phyloP scores from a whole-genome alignment of 30 jellyfish, hydroid and myxozoan species.

The Hydractinia symbiolongicarpus region DNA sequence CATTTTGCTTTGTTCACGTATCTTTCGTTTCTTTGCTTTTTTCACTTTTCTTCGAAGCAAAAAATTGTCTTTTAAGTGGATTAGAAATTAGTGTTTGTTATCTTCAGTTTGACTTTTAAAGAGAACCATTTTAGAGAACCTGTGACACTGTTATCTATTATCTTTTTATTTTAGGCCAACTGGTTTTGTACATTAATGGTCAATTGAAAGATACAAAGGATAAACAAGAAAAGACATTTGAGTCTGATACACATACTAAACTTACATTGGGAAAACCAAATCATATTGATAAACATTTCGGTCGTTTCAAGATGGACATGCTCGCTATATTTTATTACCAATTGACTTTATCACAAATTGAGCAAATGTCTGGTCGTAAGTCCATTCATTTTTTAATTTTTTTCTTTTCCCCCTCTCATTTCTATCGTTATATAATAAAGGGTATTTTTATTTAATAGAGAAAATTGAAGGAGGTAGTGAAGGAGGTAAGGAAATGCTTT shows the following conservation, averaged over 20 bases:
- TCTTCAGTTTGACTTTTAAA: neutral
- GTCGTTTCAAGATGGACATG: constrained; percentile 70
- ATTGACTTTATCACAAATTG: constrained; percentile 14
- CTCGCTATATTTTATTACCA: constrained; percentile 59
- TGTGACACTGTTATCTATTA: too few relatives aligned
- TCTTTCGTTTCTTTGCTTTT: neutral
- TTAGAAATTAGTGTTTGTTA: neutral
- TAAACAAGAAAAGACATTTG: constrained; percentile 44
- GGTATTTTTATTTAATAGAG: too few relatives aligned
- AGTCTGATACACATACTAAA: constrained; percentile 54
- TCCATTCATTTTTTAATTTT: neutral
- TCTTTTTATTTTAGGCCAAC: constrained; percentile 8
- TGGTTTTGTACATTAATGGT: constrained; percentile 49
- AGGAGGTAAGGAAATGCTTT: too few relatives aligned
- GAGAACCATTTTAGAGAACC: neutral
- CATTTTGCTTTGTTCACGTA: neutral
- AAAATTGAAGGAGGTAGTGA: too few relatives aligned
- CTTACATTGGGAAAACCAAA: constrained; percentile 89
- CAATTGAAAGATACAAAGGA: constrained; percentile 24
- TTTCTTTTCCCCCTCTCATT: neutral
- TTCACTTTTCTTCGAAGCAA: neutral
- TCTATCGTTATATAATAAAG: too few relatives aligned
- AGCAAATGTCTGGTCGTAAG: neutral
- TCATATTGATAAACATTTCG: constrained; percentile 76
- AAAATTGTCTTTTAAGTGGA: neutral